Percentiles rank a stretch among this genome's conserved stretches.
Conservation (phyloP, 1,140 invertebrate species). For the Pectinophora gossypiella region DNA sequence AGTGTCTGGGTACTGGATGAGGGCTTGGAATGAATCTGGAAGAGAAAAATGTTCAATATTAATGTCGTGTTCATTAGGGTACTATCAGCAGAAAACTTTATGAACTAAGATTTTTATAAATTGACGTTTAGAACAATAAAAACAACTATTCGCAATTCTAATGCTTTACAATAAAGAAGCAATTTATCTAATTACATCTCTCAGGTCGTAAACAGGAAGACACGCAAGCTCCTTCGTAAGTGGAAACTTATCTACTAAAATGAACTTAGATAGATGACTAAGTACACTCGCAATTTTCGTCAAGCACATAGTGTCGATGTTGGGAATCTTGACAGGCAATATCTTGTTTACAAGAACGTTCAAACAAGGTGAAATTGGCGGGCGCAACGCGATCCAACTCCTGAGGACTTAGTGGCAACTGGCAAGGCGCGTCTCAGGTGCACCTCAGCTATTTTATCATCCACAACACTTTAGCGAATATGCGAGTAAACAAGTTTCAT, state of each 20-base stretch:
- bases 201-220: too few species aligned
- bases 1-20: conserved; percentile 98
- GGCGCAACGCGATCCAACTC: conserved; percentile 32
- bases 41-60: too few species aligned
- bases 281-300: not conserved
- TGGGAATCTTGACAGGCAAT: conserved; percentile 39
- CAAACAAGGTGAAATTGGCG: conserved; percentile 49
- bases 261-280: too few species aligned
- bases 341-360: conserved; percentile 36
- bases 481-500: conserved; percentile 44
- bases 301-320: conserved; percentile 25
- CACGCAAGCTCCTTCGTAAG: too few species aligned
- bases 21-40: conserved; percentile 98
- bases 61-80: too few species aligned
- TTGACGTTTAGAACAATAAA: too few species aligned
- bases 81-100: too few species aligned
- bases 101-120: too few species aligned
- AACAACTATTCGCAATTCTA: too few species aligned
- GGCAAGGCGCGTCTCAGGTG: conserved; percentile 49
- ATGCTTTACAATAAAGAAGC: too few species aligned
- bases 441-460: conserved; percentile 51
- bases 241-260: too few species aligned
- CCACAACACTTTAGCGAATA: conserved; percentile 48
- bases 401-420: conserved; percentile 37
- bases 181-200: too few species aligned